phyloP scores from a whole-genome alignment of 2,888 invertebrate genomes.

The Chrysolina oricalcia region DNA sequence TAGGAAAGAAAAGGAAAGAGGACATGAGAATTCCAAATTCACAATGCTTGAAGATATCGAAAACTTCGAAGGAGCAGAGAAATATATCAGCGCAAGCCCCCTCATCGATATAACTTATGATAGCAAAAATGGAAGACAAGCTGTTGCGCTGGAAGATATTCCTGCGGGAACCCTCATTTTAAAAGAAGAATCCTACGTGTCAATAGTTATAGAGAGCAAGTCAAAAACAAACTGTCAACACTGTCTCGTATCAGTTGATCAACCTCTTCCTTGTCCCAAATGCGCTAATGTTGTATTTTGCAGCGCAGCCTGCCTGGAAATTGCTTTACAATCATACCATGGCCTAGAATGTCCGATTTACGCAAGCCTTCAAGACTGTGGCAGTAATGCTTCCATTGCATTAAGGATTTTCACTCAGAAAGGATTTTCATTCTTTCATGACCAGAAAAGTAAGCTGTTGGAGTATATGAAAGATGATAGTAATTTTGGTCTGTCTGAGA shows the following conservation, averaged over 20 bases:
- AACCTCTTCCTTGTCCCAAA: background rate
- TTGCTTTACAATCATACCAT: constrained; percentile 5
- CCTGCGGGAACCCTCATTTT: background rate
- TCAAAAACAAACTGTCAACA: background rate
- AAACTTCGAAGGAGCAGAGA: background rate
- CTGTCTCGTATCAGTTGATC: background rate
- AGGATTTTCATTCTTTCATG: constrained; percentile 1
- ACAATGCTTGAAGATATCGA: background rate
- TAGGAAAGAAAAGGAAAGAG: no score
- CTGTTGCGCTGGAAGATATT: background rate
- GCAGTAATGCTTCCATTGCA: background rate
- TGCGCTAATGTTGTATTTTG: constrained; percentile 13
- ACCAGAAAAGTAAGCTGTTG: background rate
- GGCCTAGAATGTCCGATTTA: background rate
- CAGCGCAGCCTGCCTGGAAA: background rate
- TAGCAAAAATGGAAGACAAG: background rate
- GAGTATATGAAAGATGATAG: background rate
- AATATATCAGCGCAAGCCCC: background rate
- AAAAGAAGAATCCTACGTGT: constrained; percentile 1
- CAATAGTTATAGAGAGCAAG: background rate
- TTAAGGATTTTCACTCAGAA: background rate
- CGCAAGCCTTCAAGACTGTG: background rate
- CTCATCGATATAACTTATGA: background rate
- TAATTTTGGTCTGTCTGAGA: background rate
- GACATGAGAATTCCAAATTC: background rate